Conservation (phyloP, 2,888 invertebrate species). For the Zele albiditarsus region DNA sequence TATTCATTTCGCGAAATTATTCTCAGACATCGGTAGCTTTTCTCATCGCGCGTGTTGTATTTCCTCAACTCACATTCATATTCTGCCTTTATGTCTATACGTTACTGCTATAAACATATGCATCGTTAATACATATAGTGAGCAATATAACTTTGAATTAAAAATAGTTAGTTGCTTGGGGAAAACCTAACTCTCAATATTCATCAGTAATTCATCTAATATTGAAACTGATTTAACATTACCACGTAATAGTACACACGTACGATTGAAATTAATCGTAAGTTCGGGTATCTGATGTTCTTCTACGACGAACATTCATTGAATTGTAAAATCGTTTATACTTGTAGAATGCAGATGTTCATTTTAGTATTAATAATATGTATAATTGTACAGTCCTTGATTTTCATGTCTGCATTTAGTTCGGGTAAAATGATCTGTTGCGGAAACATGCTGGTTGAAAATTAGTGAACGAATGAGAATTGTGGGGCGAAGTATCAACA, state of each 20-base stretch:
- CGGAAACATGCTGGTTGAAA: not conserved
- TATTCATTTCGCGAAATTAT: slow-evolving; percentile 60
- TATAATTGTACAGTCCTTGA: too few relatives aligned
- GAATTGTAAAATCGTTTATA: not conserved
- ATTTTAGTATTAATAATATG: too few relatives aligned
- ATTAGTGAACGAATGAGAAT: not conserved
- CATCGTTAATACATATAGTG: slow-evolving; percentile 40
- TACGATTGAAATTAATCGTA: too few relatives aligned
- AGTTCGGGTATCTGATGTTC: too few relatives aligned
- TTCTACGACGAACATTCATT: too few relatives aligned
- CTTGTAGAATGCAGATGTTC: too few relatives aligned
- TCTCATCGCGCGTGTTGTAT: slow-evolving; percentile 6
- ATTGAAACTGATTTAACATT: not conserved
- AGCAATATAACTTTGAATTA: not conserved
- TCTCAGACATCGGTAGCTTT: slow-evolving; percentile 40
- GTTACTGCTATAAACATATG: slow-evolving; percentile 33
- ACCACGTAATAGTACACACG: too few relatives aligned
- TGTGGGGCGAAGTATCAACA: slow-evolving; percentile 29
- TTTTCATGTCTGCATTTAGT: not conserved
- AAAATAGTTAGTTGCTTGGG: not conserved
- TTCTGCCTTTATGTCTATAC: not conserved
- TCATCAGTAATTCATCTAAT: too few relatives aligned
- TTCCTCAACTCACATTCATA: slow-evolving; percentile 7
- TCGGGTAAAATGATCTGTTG: not conserved
- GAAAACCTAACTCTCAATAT: not conserved